These are phyloP conservation scores for Leptopilina drosophilae DNA, from an alignment of 2,888 invertebrate genomes.

Conservation along the genomic window DNA sequence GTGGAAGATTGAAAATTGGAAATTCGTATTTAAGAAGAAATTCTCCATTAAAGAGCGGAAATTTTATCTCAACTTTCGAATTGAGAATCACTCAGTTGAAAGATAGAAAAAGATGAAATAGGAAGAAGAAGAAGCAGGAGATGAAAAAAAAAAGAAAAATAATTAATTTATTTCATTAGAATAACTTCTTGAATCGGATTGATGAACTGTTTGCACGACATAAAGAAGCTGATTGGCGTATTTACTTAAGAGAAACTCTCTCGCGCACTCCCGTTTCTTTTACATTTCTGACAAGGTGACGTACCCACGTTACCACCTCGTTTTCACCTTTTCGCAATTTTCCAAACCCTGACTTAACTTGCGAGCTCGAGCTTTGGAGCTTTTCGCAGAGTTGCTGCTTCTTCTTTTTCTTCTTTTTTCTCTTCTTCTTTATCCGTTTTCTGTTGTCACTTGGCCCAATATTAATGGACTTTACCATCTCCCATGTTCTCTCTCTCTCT, in stretches of 20 bases:
- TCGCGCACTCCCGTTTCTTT: slow-evolving; percentile 43
- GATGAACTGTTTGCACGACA: slow-evolving; percentile 73
- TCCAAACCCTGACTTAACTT: slow-evolving; percentile 50
- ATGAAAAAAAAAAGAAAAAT: slow-evolving; percentile 49
- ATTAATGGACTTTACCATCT: slow-evolving; percentile 60
- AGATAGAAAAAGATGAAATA: neutral
- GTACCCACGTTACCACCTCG: slow-evolving; percentile 39
- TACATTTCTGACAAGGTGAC: slow-evolving; percentile 46
- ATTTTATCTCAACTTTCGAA: neutral
- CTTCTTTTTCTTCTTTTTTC: slow-evolving; percentile 51
- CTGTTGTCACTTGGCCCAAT: slow-evolving; percentile 57
- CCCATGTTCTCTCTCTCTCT: slow-evolving; percentile 44
- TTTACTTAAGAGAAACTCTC: slow-evolving; percentile 68
- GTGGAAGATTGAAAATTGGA: too few species aligned
- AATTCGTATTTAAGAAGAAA: neutral
- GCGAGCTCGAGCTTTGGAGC: slow-evolving; percentile 34
- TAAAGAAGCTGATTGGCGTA: slow-evolving; percentile 74
- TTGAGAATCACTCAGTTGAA: neutral
- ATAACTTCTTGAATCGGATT: slow-evolving; percentile 70
- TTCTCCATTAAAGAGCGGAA: neutral
- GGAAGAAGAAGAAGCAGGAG: neutral
- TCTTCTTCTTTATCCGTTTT: slow-evolving; percentile 49
- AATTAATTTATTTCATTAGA: slow-evolving; percentile 72
- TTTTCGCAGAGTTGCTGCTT: slow-evolving; percentile 44
- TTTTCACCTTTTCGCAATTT: slow-evolving; percentile 48